Evolutionary conservation across 1,140 invertebrate genomes (phyloP).

Genomic region (Drosophila equinoxialis): DNA sequence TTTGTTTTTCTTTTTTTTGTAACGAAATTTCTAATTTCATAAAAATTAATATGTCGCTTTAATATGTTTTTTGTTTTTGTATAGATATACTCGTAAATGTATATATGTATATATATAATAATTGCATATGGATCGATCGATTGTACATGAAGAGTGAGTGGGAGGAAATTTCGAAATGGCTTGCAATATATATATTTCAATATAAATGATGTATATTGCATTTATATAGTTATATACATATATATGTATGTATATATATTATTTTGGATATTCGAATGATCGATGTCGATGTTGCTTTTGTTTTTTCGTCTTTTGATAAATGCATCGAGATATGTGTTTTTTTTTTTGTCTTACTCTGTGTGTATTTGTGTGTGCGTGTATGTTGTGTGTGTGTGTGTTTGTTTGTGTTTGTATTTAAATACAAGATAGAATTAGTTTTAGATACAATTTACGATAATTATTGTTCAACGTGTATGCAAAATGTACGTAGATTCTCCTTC

Average conservation of each 20-base stretch:
- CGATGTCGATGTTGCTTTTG: slow-evolving; percentile 34
- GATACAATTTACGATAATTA: slow-evolving; percentile 78
- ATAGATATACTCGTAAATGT: slow-evolving; percentile 13
- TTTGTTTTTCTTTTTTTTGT: slow-evolving; percentile 49
- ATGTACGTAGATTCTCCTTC: slow-evolving; percentile 48
- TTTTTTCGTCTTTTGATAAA: slow-evolving; percentile 22
- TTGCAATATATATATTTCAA: slow-evolving; percentile 37
- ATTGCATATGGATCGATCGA: slow-evolving; percentile 71
- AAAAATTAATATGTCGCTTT: slow-evolving; percentile 61
- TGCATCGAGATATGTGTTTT: slow-evolving; percentile 66
- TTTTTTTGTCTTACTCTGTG: slow-evolving; percentile 21
- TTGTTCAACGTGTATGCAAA: slow-evolving; percentile 77
- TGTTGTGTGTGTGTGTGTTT: neutral
- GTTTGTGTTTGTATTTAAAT: slow-evolving; percentile 64
- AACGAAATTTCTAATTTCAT: slow-evolving; percentile 74
- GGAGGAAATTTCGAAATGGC: slow-evolving; percentile 61
- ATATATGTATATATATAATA: slow-evolving; percentile 52
- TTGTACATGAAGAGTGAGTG: slow-evolving; percentile 60
- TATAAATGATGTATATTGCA: slow-evolving; percentile 9
- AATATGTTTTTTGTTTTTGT: slow-evolving; percentile 25
- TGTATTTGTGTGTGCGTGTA: neutral
- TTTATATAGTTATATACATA: slow-evolving; percentile 22
- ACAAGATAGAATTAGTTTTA: slow-evolving; percentile 75
- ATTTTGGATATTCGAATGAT: slow-evolving; percentile 48
- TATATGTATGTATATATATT: slow-evolving; percentile 8